Base-by-base conservation (phyloP, 2,113 vertebrate genomes). In the Bucco capensis region DNA sequence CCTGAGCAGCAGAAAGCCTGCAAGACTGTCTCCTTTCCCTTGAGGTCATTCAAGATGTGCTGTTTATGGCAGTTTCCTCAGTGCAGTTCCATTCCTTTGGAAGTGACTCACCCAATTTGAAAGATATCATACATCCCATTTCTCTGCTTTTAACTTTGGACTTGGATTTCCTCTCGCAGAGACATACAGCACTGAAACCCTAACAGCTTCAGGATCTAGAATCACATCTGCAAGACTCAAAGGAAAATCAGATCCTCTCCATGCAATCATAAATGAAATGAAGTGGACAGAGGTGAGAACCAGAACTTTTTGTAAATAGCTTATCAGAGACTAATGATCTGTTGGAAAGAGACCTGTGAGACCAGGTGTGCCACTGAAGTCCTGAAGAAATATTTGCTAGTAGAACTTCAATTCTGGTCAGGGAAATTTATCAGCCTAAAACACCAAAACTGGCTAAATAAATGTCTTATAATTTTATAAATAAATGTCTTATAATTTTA, bases 381-480 rank as follows among this genome's bases (percentile, higher is more conserved):
- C 66, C 50, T 65, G 17, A 49, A 78, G 58, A 80, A 89, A 35
- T n/a, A 82, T 21, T 69, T 69, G 37, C 64, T 25, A 27, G 21
- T 6, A 73, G 50, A 89, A 49, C 54, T 90, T 89, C 5, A 14
- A 0, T 82, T 82, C 74, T 76, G 91, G 86, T 87, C 84, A 91
- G 82, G 84, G 81, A 87, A 95, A 92, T 51, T 89, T 70, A 87
- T 58, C 67, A 79, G 67, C n/a, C 86, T 85, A 70, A 65, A 90
- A 79, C 70, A 77, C 66, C 71, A 84, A 51, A 91, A 96, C 62
- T 51, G 74, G 90, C 71, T 91, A 95, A 89, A 92, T 67, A 85
- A 76, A 71, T 49, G 58, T 58, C 80, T 90, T 86, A 84, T 82
- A 90, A 96, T 84, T 93, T 95, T 87, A 90, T 89, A 96, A 94